Evolutionary conservation across 2,797 vertebrate species (phyloP).

Genomic region (Sciurus carolinensis): DNA sequence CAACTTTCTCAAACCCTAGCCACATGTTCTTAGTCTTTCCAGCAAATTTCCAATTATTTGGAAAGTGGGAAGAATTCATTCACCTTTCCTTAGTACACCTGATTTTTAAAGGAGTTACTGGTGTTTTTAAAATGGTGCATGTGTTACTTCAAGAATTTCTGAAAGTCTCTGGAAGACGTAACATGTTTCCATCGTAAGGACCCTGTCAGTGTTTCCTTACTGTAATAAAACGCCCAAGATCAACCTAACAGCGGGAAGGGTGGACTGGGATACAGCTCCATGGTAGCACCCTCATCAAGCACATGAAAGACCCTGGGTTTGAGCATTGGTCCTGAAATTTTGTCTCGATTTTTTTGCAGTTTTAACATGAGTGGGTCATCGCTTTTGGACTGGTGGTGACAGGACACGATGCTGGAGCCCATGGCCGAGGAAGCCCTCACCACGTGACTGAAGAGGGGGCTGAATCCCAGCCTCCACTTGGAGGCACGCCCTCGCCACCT

Average conservation of each 20-base stretch:
- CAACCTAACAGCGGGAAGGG: too few species aligned
- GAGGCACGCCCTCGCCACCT: too few species aligned
- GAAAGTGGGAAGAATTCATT: too few species aligned
- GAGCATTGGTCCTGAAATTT: not conserved
- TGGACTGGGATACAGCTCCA: too few species aligned
- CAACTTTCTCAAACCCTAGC: not conserved
- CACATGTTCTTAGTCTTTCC: not conserved
- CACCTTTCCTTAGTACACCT: too few species aligned
- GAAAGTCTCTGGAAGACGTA: not conserved
- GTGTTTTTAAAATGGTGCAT: not conserved
- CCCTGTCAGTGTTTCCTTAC: not conserved
- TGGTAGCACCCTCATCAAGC: too few species aligned
- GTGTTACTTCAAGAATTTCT: not conserved
- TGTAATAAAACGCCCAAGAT: not conserved
- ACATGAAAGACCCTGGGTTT: too few species aligned
- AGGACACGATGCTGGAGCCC: not conserved
- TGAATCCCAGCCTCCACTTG: not conserved
- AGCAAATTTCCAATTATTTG: not conserved
- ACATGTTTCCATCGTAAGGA: not conserved
- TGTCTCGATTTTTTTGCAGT: too few species aligned
- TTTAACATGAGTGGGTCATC: too few species aligned
- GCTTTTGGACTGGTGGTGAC: not conserved
- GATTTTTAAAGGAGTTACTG: not conserved
- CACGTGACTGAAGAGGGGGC: not conserved
- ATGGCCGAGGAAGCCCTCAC: not conserved